phyloP scores from a whole-genome alignment of 2,888 invertebrate genomes.

The Agonopterix arenella region DNA sequence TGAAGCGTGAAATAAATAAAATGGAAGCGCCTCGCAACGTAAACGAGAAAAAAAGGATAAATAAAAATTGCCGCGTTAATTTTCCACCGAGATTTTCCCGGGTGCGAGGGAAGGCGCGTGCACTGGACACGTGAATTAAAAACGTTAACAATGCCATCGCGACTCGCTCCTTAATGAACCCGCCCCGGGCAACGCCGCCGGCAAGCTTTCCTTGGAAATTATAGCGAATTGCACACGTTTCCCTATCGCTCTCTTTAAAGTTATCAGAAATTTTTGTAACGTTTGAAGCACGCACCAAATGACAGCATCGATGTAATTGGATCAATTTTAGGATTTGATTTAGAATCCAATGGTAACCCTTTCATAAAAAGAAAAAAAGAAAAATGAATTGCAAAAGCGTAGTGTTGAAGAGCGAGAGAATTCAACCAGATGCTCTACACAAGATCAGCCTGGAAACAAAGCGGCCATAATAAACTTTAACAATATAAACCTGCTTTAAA shows the following conservation, averaged over 20 bases:
- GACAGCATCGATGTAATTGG: no score
- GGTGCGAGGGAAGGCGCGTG: slow-evolving; percentile 53
- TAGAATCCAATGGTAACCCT: no score
- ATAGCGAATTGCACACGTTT: slow-evolving; percentile 22
- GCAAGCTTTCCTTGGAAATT: slow-evolving; percentile 19
- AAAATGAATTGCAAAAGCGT: no score
- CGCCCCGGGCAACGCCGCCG: slow-evolving; percentile 18
- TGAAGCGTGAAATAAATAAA: slow-evolving; percentile 71
- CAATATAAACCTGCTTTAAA: slow-evolving; percentile 1
- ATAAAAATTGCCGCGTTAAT: slow-evolving; percentile 70
- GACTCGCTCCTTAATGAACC: slow-evolving; percentile 66
- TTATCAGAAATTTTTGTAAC: no score
- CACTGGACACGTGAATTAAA: slow-evolving; percentile 74
- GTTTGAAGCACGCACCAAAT: no score
- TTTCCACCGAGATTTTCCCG: slow-evolving; percentile 72
- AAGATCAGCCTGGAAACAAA: no score
- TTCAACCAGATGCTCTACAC: no score
- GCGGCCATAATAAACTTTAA: not conserved
- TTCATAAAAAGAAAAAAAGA: no score
- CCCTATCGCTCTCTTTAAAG: not conserved
- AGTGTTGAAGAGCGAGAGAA: no score
- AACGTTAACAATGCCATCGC: slow-evolving; percentile 68
- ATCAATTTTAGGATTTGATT: no score
- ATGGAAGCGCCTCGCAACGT: slow-evolving; percentile 48
- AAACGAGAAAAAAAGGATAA: slow-evolving; percentile 48